Evolutionary conservation across 2,888 invertebrate species (phyloP).

Genomic region (Drosophila niveifrons): DNA sequence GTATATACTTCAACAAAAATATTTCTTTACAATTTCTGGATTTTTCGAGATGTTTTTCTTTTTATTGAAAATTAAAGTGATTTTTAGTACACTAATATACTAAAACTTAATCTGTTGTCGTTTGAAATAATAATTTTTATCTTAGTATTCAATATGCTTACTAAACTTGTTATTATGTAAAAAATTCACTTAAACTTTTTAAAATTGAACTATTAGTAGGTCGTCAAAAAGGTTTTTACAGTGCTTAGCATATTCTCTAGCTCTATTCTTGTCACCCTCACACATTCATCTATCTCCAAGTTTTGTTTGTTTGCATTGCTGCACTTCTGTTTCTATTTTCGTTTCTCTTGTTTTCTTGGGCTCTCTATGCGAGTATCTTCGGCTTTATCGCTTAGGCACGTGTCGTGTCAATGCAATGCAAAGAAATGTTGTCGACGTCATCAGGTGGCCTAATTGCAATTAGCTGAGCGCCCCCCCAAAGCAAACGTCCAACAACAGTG

Average conservation of each 20-base stretch:
- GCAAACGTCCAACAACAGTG: not conserved
- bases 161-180: too few relatives aligned
- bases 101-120: too few relatives aligned
- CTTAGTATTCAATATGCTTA: too few relatives aligned
- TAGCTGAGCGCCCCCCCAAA: constrained; percentile 32
- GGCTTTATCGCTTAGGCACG: constrained; percentile 35
- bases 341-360: constrained; percentile 5
- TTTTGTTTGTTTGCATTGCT: constrained; percentile 38
- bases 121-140: too few relatives aligned
- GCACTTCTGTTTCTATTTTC: constrained; percentile 20
- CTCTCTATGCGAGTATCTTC: constrained; percentile 1
- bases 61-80: too few relatives aligned
- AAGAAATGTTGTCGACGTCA: constrained; percentile 31
- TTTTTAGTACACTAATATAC: too few relatives aligned
- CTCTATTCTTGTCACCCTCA: not conserved
- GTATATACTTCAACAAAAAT: too few relatives aligned
- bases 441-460: constrained; percentile 50
- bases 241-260: not conserved
- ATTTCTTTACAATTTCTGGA: too few relatives aligned
- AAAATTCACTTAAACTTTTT: too few relatives aligned
- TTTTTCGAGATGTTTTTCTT: too few relatives aligned
- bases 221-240: not conserved
- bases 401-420: constrained; percentile 33
- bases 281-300: not conserved
- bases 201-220: not conserved